Evolutionary conservation across 1,140 invertebrate genomes (phyloP).

Genomic region (Hydropsyche tenuis): DNA sequence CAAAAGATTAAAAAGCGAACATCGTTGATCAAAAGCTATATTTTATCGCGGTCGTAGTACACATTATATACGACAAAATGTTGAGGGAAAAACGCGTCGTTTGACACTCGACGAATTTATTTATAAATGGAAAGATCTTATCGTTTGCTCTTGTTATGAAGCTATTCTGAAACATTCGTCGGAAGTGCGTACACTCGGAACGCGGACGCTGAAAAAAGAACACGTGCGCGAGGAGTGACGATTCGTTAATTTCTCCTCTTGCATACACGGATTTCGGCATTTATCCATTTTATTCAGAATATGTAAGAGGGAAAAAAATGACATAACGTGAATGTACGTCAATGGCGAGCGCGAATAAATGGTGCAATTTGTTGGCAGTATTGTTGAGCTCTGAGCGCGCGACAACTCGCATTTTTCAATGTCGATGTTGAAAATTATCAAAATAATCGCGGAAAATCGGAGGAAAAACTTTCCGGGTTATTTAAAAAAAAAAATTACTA

Average conservation of each 20-base stretch:
- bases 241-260: neutral
- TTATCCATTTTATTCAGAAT: neutral
- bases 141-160: slow-evolving; percentile 1
- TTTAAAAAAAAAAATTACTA: no score
- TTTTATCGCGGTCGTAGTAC: neutral
- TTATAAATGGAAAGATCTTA: slow-evolving; percentile 3
- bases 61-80: neutral
- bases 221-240: slow-evolving; percentile 2
- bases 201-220: neutral
- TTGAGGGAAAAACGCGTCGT: neutral
- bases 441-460: no score
- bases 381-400: neutral
- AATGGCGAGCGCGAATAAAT: neutral
- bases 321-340: slow-evolving; percentile 1
- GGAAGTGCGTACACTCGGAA: neutral
- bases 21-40: neutral
- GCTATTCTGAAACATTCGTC: neutral
- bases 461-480: no score
- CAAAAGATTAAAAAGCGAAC: slow-evolving; percentile 6
- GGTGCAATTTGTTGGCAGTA: neutral
- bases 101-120: neutral
- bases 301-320: neutral
- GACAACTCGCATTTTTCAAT: no score
- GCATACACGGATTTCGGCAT: no score
- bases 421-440: no score